phyloP scores from a whole-genome alignment of 2,888 invertebrate genomes.

The Steinernema scapterisci region DNA sequence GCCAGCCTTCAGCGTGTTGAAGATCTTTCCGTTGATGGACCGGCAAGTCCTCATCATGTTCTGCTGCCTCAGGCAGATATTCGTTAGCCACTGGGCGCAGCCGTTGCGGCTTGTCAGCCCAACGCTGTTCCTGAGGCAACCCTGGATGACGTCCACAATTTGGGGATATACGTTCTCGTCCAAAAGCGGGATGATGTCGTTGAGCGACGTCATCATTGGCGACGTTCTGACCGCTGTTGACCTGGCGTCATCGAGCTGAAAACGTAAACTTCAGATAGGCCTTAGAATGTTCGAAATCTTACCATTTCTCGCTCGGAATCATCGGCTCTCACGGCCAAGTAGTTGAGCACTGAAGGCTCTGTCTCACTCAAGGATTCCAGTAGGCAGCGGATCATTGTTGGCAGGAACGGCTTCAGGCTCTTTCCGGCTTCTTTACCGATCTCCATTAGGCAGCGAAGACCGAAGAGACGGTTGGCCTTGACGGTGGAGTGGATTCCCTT shows the following conservation, averaged over 20 bases:
- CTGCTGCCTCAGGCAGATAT: slow-evolving; percentile 16
- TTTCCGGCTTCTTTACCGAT: slow-evolving; percentile 81
- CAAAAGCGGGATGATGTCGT: slow-evolving; percentile 48
- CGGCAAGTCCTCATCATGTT: neutral
- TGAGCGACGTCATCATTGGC: slow-evolving; percentile 73
- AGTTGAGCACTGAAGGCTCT: slow-evolving; percentile 79
- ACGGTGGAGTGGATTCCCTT: slow-evolving; percentile 49
- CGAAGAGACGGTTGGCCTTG: slow-evolving; percentile 45
- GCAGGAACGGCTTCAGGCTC: slow-evolving; percentile 79
- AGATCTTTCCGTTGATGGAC: neutral
- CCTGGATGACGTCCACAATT: neutral
- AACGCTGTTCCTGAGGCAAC: neutral
- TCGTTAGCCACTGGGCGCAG: neutral
- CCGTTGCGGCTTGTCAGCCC: neutral
- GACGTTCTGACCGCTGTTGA: slow-evolving; percentile 82
- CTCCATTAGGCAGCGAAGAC: slow-evolving; percentile 82
- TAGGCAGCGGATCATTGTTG: slow-evolving; percentile 81
- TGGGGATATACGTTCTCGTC: slow-evolving; percentile 9
- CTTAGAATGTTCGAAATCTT: neutral
- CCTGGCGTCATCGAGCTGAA: slow-evolving; percentile 76
- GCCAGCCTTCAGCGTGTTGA: slow-evolving; percentile 38
- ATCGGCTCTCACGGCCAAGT: slow-evolving; percentile 78
- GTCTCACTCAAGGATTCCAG: slow-evolving; percentile 80
- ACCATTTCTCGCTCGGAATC: slow-evolving; percentile 78
- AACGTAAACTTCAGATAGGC: neutral